phyloP scores from a whole-genome alignment of 2,888 invertebrate species.

The Charanyca ferruginea region DNA sequence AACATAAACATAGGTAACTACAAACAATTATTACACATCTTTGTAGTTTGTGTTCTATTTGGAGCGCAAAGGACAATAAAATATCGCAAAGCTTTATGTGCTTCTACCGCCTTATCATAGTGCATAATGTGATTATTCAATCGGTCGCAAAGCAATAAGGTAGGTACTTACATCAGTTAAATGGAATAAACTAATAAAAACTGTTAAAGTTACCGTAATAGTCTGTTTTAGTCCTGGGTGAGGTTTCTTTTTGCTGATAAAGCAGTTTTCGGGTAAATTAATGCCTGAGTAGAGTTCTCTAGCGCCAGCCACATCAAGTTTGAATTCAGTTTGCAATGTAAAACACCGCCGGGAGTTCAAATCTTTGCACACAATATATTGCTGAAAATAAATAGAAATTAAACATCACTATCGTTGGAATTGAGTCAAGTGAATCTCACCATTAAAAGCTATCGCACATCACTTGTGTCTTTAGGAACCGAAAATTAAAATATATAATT shows the following conservation, averaged over 20 bases:
- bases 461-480: slow-evolving; percentile 6
- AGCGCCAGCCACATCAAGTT: slow-evolving; percentile 53
- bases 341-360: slow-evolving; percentile 70
- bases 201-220: slow-evolving; percentile 63
- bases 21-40: not conserved
- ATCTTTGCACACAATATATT: slow-evolving; percentile 74
- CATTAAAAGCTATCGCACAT: slow-evolving; percentile 10
- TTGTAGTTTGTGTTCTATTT: slow-evolving; percentile 1
- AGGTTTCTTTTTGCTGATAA: slow-evolving; percentile 67
- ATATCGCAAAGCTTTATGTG: slow-evolving; percentile 49
- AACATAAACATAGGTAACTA: not conserved
- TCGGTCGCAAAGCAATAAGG: slow-evolving; percentile 47
- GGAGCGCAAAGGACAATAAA: slow-evolving; percentile 34
- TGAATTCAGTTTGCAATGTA: slow-evolving; percentile 67
- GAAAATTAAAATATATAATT: slow-evolving; percentile 24
- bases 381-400: slow-evolving; percentile 57
- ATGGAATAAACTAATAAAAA: slow-evolving; percentile 2
- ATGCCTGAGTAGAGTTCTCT: slow-evolving; percentile 55
- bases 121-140: slow-evolving; percentile 14
- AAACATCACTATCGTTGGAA: slow-evolving; percentile 24
- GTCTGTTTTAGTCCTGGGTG: slow-evolving; percentile 53
- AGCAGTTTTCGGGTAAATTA: slow-evolving; percentile 68
- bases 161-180: not conserved
- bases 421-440: not conserved
- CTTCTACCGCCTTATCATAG: slow-evolving; percentile 26